Evolutionary conservation across 1,140 invertebrate genomes (phyloP), one percentile per base, ranked within the genome.

Genomic region (Lepidurus packardi): DNA sequence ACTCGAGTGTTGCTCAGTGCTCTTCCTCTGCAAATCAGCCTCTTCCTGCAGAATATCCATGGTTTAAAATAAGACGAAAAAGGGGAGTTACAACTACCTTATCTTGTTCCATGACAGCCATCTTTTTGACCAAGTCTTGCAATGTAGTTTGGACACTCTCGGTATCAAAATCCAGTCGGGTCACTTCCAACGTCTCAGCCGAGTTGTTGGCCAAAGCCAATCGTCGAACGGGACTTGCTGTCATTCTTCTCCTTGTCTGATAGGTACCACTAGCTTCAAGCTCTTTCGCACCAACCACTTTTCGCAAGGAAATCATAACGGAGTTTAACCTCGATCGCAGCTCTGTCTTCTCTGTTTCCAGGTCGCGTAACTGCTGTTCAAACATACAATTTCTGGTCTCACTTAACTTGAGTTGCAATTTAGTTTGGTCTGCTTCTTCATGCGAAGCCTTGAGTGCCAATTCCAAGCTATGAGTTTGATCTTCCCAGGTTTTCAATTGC

Each of bases 291-390:
- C 53, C 53, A 13, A 65, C 53, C 8, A 65, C 53, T 16, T 65
- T 65, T 13, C 53, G 53, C 53, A 65, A 65, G n/a, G 53, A 65
- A 65, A 65, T 65, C 53, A 65, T 65, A 13, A 65, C 53, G 16
- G 53, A 65, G 13, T 65, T 65, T 21, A 65, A 65, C 13, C 53
- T 65, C 53, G 53, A 65, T 13, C 53, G 53, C 53, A 65, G 53
- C 21, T 65, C 53, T 21, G 53, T 65, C 53, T 65, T 65, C 16
- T 65, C 53, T 13, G 21, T n/a, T 9, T 65, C 53, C 13, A 65
- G 21, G 21, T 65, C 53, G 53, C 53, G 53, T 13, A 65, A n/a
- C 21, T 65, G 53, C 53, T 65, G 53, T 21, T 65, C 53, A 9
- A 65, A 65, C 13, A 65, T 16, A 21, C 16, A 9, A 16, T 65